A percentile compares a stretch with the other conserved stretches of the same genome.
These are phyloP conservation scores for Malurus melanocephalus DNA, from an alignment of 2,113 vertebrate genomes.

Conservation along the genomic window DNA sequence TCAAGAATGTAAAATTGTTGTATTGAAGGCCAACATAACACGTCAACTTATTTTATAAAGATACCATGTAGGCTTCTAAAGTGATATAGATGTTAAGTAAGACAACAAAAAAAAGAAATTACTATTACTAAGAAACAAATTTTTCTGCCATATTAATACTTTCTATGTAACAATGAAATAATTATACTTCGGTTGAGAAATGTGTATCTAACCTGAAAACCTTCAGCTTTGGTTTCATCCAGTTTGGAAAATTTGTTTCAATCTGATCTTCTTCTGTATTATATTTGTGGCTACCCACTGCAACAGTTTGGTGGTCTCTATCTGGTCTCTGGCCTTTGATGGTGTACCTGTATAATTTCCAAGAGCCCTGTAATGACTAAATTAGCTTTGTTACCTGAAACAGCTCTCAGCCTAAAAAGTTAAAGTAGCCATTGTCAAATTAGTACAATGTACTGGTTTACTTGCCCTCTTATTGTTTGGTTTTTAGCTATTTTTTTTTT, in stretches of 20 bases:
- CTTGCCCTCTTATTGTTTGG: background rate
- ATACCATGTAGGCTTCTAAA: background rate
- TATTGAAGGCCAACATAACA: background rate
- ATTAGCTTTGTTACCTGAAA: constrained; percentile 27
- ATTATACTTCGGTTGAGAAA: background rate
- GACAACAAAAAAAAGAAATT: background rate
- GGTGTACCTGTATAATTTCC: constrained; percentile 14
- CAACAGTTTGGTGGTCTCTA: background rate
- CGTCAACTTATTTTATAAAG: constrained; percentile 44
- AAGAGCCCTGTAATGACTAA: constrained; percentile 22
- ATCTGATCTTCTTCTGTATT: background rate
- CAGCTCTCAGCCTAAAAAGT: constrained; percentile 39
- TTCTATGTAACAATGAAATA: constrained; percentile 5
- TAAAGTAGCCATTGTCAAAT: background rate
- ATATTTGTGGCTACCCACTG: background rate
- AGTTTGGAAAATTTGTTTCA: constrained; percentile 11
- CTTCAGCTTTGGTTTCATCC: background rate
- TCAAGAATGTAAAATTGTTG: background rate
- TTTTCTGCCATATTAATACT: constrained; percentile 19
- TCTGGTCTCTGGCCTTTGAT: background rate
- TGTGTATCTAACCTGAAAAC: background rate
- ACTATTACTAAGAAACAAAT: background rate
- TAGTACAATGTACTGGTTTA: background rate
- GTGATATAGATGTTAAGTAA: background rate
- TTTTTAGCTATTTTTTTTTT: background rate